phyloP scores from a whole-genome alignment of 2,113 vertebrate genomes.

The Aspiorhynchus laticeps region DNA sequence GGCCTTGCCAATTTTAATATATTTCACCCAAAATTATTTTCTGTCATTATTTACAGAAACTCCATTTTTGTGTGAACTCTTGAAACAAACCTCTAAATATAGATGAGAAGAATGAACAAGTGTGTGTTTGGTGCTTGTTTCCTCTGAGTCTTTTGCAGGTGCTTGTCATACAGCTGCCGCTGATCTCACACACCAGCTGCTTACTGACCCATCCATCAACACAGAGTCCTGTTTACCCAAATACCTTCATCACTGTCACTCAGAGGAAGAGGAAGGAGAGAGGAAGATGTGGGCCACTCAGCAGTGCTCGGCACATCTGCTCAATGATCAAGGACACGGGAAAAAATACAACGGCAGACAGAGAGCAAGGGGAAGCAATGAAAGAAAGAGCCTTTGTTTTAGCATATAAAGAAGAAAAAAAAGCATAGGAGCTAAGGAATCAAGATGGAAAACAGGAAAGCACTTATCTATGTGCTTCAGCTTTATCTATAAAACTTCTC shows the following conservation, averaged over 20 bases:
- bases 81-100: conserved; percentile 22
- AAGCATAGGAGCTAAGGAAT: conserved; percentile 29
- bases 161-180: background rate
- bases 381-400: conserved; percentile 52
- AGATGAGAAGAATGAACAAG: conserved; percentile 4
- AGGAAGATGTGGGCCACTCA: conserved; percentile 44
- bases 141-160: conserved; percentile 24
- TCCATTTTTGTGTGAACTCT: background rate
- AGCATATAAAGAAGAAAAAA: conserved; percentile 32
- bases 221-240: conserved; percentile 30
- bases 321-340: conserved; percentile 34
- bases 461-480: conserved; percentile 33
- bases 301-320: conserved; percentile 40
- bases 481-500: conserved; percentile 18
- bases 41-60: background rate
- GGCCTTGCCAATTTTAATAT: background rate
- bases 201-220: conserved; percentile 33
- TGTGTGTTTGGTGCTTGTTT: conserved; percentile 2
- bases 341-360: conserved; percentile 8
- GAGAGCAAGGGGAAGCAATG: conserved; percentile 3
- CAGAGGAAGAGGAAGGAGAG: conserved; percentile 41
- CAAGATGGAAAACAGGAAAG: conserved; percentile 48
- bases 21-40: background rate
- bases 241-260: conserved; percentile 42
- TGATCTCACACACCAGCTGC: conserved; percentile 27